Evolutionary conservation across 2,888 invertebrate genomes (phyloP).

Genomic region (Cordilura impudica): DNA sequence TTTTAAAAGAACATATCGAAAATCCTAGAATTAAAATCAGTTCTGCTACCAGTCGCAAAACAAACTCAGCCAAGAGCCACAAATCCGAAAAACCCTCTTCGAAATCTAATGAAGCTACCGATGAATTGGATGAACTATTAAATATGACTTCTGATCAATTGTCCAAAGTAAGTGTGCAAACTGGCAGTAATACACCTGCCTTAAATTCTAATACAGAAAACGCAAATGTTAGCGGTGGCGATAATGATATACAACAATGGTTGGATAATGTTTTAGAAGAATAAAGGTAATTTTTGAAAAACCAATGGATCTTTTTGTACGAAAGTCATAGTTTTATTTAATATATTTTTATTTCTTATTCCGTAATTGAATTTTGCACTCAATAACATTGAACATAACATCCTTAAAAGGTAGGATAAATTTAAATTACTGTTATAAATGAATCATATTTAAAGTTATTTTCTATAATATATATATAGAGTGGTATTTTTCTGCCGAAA

Average conservation of each 20-base stretch:
- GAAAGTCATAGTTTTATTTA: neutral
- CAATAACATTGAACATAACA: slow-evolving; percentile 7
- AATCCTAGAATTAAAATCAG: slow-evolving; percentile 63
- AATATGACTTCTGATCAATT: slow-evolving; percentile 68
- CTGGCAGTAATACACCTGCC: slow-evolving; percentile 29
- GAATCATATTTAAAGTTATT: too few relatives aligned
- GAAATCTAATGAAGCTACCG: slow-evolving; percentile 34
- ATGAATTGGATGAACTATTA: slow-evolving; percentile 75
- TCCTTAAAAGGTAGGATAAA: too few relatives aligned
- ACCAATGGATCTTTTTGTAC: neutral
- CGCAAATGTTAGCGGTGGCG: neutral
- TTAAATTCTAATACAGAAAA: slow-evolving; percentile 50
- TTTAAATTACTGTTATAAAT: too few relatives aligned
- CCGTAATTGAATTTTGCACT: slow-evolving; percentile 19
- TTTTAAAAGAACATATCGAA: slow-evolving; percentile 67
- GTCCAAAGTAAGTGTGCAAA: slow-evolving; percentile 54
- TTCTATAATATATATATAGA: too few relatives aligned
- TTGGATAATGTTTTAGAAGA: slow-evolving; percentile 75
- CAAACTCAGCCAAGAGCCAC: slow-evolving; percentile 61
- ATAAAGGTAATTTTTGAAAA: slow-evolving; percentile 55
- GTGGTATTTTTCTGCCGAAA: too few relatives aligned
- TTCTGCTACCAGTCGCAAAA: slow-evolving; percentile 59
- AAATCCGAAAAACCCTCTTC: slow-evolving; percentile 15
- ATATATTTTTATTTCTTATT: neutral
- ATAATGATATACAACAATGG: slow-evolving; percentile 76